Percentiles rank a stretch among this genome's conserved stretches.
Conservation (phyloP, 2,797 vertebrate genomes). For the Gymnothorax javanicus region DNA sequence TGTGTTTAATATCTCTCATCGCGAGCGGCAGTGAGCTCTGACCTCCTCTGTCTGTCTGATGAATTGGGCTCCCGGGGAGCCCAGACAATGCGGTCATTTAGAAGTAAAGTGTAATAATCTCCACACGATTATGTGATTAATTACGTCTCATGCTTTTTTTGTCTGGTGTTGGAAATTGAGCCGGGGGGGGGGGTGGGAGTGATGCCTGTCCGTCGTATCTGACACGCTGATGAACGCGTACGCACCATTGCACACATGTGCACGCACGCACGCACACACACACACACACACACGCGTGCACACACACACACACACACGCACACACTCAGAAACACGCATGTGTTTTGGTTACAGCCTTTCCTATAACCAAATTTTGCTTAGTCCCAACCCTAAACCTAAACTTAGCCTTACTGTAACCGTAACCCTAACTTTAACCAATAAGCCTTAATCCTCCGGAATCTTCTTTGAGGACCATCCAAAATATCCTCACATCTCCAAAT, state of each 20-base stretch:
- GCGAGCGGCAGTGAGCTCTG: conserved; percentile 49
- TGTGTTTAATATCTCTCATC: conserved; percentile 61
- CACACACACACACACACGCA: neutral
- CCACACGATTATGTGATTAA: conserved; percentile 75
- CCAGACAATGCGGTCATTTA: conserved; percentile 49
- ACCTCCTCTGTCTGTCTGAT: conserved; percentile 62
- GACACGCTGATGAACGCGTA: too few species aligned
- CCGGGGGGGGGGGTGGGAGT: conserved; percentile 18
- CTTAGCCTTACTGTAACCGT: too few species aligned
- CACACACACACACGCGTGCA: neutral
- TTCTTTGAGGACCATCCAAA: too few species aligned
- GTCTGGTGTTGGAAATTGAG: conserved; percentile 37
- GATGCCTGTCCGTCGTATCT: conserved; percentile 48
- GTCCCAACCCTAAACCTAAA: too few species aligned
- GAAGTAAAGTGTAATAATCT: conserved; percentile 69
- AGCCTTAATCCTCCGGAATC: too few species aligned
- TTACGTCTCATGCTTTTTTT: conserved; percentile 63
- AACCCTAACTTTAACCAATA: too few species aligned
- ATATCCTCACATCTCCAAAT: too few species aligned
- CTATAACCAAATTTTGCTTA: too few species aligned
- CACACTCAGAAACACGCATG: neutral
- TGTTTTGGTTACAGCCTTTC: too few species aligned
- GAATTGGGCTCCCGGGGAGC: conserved; percentile 64
- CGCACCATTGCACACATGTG: neutral
- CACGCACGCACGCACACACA: neutral